Base-by-base conservation (phyloP, 1,140 invertebrate species). In the Polypedilum vanderplanki region DNA sequence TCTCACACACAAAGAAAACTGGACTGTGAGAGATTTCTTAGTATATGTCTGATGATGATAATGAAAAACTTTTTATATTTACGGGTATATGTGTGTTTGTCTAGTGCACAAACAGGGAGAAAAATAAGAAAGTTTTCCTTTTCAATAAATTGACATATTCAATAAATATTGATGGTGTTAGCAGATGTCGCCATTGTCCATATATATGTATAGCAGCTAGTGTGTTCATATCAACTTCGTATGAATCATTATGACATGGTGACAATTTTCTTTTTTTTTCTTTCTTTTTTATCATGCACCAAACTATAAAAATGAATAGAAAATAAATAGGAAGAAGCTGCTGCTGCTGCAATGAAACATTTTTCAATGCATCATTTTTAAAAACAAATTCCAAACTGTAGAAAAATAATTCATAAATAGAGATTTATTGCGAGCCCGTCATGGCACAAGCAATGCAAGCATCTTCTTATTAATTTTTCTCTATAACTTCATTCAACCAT, bases 151-250 rank as follows among this genome's bases (percentile, higher is more conserved):
- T 70, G 65, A 70, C 65, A 70, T 22, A 70, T 70, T 70, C 65
- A 70, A 70, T 70, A 70, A 70, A 70, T 70, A 70, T 70, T 70
- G 65, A 70, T 70, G 65, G 65, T 70, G 65, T 70, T 70, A 70
- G 65, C 65, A 70, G 65, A 70, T 70, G 65, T 70, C n/a, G n/a
- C 65, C 65, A 70, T 70, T 70, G 65, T 70, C 24, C 24, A 33
- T n/a, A n/a, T n/a, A 67, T 67, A n/a, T 8, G 18, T 67, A 67
- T 70, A 18, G 64, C 3, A 67, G 18, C 65, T n/a, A 22, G 10
- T 70, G 9, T 9, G 65, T 18, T 7, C 17, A 18, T 22, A 20
- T 20, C 17, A 70, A 22, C 9, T 20, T 20, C 3, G 8, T 70
- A 70, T 70, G 65, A 70, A 70, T 70, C 65, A 70, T 70, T 70